Evolutionary conservation across 2,797 vertebrate genomes (phyloP).

Genomic region (Acipenser oxyrinchus): DNA sequence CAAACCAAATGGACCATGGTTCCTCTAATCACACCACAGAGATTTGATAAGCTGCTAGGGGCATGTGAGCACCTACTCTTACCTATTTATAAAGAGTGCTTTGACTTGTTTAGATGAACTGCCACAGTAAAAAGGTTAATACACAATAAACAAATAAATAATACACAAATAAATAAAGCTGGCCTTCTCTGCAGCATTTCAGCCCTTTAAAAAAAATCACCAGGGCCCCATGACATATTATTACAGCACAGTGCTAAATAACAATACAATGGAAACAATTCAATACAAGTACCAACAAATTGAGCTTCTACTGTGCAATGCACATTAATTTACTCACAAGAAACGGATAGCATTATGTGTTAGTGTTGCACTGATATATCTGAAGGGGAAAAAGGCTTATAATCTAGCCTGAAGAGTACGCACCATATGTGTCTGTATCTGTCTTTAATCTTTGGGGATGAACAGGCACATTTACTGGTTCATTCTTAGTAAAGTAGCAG

Average conservation of each 20-base stretch:
- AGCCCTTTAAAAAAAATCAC: slow-evolving; percentile 20
- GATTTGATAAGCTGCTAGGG: slow-evolving; percentile 1
- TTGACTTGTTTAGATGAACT: neutral
- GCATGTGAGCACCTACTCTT: slow-evolving; percentile 6
- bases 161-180: slow-evolving; percentile 16
- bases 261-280: slow-evolving; percentile 19
- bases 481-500: too few relatives aligned
- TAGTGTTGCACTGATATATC: too few relatives aligned
- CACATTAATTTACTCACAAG: slow-evolving; percentile 12
- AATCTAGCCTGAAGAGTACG: too few relatives aligned
- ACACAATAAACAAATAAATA: too few relatives aligned
- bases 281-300: slow-evolving; percentile 12
- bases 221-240: slow-evolving; percentile 8
- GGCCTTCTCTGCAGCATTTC: slow-evolving; percentile 6
- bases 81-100: neutral
- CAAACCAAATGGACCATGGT: slow-evolving; percentile 7
- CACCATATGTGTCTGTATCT: too few relatives aligned
- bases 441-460: too few relatives aligned
- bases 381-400: too few relatives aligned
- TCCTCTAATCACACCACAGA: slow-evolving; percentile 2
- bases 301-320: slow-evolving; percentile 8
- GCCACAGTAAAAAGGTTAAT: slow-evolving; percentile 3
- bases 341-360: neutral
- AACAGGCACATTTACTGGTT: too few relatives aligned
- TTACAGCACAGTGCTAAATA: slow-evolving; percentile 9